A percentile compares a stretch with the other conserved stretches of the same genome.
phyloP scores from a whole-genome alignment of 2,888 invertebrate species.

The Lycia hirtaria region DNA sequence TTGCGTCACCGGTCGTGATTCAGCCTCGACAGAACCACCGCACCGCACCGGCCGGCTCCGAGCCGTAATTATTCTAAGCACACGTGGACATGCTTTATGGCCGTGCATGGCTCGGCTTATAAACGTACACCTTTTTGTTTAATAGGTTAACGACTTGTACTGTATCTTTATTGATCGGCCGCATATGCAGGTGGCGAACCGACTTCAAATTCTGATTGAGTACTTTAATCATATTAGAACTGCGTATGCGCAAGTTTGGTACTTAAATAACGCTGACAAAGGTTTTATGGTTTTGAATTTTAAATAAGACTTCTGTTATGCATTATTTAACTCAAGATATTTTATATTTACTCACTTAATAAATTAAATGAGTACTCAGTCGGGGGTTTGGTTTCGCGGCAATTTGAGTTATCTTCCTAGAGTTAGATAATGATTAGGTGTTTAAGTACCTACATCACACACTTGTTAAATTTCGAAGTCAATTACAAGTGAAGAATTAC shows the following conservation, averaged over 20 bases:
- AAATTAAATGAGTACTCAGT: not conserved
- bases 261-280: not conserved
- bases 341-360: not conserved
- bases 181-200: slow-evolving; percentile 52
- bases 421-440: slow-evolving; percentile 27
- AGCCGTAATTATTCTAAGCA: slow-evolving; percentile 78
- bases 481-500: slow-evolving; percentile 46
- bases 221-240: slow-evolving; percentile 35
- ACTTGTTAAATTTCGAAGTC: slow-evolving; percentile 41
- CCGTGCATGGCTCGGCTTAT: slow-evolving; percentile 69
- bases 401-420: slow-evolving; percentile 1
- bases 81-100: slow-evolving; percentile 78
- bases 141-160: slow-evolving; percentile 76
- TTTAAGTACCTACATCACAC: slow-evolving; percentile 28
- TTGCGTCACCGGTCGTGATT: slow-evolving; percentile 74
- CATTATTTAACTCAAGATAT: not conserved
- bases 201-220: slow-evolving; percentile 29
- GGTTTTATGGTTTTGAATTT: not conserved
- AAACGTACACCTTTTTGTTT: slow-evolving; percentile 72
- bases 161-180: slow-evolving; percentile 67
- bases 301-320: not conserved
- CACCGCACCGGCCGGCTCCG: slow-evolving; percentile 49
- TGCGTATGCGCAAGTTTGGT: not conserved
- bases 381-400: not conserved
- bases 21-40: slow-evolving; percentile 64